phyloP scores from a whole-genome alignment of 2,797 vertebrate genomes.

The Dromococcyx pavoninus region DNA sequence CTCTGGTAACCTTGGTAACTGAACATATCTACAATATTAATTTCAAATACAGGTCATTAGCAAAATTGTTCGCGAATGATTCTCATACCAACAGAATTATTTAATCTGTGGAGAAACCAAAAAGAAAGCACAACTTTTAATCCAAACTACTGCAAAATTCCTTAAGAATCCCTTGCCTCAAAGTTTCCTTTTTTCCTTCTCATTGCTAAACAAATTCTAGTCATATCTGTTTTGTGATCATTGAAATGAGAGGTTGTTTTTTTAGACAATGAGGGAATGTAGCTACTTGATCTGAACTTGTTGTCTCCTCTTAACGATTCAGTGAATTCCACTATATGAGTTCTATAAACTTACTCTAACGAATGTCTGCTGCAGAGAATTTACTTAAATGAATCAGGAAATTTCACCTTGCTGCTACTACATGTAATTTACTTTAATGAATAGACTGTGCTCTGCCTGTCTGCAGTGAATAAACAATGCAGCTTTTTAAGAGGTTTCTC shows the following conservation, averaged over 20 bases:
- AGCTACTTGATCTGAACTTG: slow-evolving; percentile 10
- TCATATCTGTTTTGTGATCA: neutral
- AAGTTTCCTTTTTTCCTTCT: neutral
- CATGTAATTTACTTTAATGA: slow-evolving; percentile 17
- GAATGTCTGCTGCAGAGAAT: neutral
- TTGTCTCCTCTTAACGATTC: slow-evolving; percentile 14
- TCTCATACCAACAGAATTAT: neutral
- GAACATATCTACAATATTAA: neutral
- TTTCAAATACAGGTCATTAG: neutral
- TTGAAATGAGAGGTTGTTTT: neutral
- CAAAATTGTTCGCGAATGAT: neutral
- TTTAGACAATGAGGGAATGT: neutral
- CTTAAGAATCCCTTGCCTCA: neutral
- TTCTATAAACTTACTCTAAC: neutral
- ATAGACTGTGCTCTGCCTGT: neutral
- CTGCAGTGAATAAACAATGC: neutral
- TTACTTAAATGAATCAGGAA: slow-evolving; percentile 23
- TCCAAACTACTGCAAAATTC: neutral
- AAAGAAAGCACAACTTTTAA: neutral
- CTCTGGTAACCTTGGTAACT: neutral
- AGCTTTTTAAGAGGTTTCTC: no score
- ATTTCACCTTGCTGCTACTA: neutral
- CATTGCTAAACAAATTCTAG: neutral
- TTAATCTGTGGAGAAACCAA: neutral
- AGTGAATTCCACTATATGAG: neutral